These are phyloP conservation scores for Drosophila pseudotalamancana DNA, from an alignment of 2,888 invertebrate species.

Conservation along the genomic window DNA sequence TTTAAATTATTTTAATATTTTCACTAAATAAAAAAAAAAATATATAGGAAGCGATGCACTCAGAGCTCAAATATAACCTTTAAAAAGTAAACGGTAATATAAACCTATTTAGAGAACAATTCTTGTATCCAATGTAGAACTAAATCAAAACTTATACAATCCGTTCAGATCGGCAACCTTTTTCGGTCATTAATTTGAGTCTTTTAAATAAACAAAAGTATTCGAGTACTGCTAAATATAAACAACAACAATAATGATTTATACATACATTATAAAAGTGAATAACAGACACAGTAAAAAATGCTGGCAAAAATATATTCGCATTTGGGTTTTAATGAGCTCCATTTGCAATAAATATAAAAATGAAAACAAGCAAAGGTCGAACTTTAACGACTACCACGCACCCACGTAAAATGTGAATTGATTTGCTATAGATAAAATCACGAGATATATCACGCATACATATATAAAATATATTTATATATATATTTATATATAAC, in stretches of 20 bases:
- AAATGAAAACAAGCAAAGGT: constrained; percentile 7
- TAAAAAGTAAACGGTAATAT: no score
- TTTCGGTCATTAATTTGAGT: constrained; percentile 20
- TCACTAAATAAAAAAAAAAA: no score
- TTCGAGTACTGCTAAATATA: constrained; percentile 29
- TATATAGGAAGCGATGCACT: no score
- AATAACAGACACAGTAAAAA: constrained; percentile 33
- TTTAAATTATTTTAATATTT: background rate
- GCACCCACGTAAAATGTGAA: constrained; percentile 16
- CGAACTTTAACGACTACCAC: constrained; percentile 17
- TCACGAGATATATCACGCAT: background rate
- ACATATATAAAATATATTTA: constrained; percentile 1
- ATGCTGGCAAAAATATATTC: constrained; percentile 10
- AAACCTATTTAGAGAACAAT: no score
- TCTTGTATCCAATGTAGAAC: no score
- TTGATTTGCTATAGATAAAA: background rate
- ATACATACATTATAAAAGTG: constrained; percentile 16
- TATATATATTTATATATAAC: background rate
- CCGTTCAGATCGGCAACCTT: constrained; percentile 4
- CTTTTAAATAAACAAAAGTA: constrained; percentile 34
- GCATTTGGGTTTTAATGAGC: constrained; percentile 25
- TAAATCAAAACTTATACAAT: background rate
- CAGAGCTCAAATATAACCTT: no score
- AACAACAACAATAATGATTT: constrained; percentile 27
- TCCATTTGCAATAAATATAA: constrained; percentile 12